A percentile compares a stretch with the other conserved stretches of the same genome.
Conservation (phyloP, 2,113 vertebrate species). For the Atlantisia rogersi region DNA sequence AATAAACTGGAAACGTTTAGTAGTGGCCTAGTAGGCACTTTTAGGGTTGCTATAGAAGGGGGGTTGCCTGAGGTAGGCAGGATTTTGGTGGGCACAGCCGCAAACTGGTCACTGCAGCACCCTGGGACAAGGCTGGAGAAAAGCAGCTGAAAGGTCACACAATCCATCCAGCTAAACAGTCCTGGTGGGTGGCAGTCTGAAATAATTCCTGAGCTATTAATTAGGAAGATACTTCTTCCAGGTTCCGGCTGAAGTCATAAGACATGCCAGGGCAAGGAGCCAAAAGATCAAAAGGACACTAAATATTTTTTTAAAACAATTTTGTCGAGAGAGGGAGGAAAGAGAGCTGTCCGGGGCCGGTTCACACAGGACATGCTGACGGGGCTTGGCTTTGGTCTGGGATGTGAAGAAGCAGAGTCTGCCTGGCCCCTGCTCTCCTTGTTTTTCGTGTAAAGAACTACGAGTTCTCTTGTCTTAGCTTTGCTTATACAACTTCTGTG, state of each 20-base stretch:
- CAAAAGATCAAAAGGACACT: slow-evolving; percentile 68
- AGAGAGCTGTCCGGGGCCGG: neutral
- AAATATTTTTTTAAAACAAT: slow-evolving; percentile 26
- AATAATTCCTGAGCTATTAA: slow-evolving; percentile 67
- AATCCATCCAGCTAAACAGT: slow-evolving; percentile 51
- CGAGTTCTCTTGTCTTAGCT: neutral
- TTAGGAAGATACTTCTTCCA: slow-evolving; percentile 60
- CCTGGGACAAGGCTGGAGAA: neutral
- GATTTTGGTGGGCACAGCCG: neutral
- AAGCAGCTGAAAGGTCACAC: slow-evolving; percentile 37
- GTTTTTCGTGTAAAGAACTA: neutral
- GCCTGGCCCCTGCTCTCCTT: neutral
- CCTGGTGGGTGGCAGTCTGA: slow-evolving; percentile 67
- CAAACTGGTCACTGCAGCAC: neutral
- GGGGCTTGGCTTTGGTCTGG: neutral
- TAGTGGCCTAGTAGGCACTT: neutral
- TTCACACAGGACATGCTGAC: neutral
- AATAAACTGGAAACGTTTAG: neutral
- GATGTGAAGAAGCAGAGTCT: neutral
- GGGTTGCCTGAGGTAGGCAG: neutral
- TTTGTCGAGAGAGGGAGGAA: neutral
- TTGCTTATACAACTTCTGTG: neutral
- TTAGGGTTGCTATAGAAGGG: neutral
- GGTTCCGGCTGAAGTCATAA: slow-evolving; percentile 39
- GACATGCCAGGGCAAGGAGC: slow-evolving; percentile 48